Percentiles rank a stretch among this genome's conserved stretches.
Conservation (phyloP, 2,113 vertebrate species). For the Corapipo altera region DNA sequence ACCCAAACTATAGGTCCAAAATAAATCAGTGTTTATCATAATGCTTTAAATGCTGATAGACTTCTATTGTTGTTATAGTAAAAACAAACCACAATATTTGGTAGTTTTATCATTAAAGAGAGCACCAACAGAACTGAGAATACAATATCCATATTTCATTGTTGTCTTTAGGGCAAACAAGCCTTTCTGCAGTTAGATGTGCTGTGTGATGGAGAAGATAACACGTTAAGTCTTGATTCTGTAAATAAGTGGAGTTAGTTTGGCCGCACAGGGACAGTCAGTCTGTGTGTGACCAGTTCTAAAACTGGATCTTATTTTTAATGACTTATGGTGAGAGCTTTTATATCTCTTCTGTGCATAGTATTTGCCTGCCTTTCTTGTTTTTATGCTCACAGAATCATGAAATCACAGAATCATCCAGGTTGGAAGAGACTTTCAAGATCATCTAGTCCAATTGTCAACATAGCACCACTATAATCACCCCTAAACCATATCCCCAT, state of each 20-base stretch:
- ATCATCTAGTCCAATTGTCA: not conserved
- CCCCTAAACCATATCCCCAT: not conserved
- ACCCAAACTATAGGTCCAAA: not conserved
- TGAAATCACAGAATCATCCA: not conserved
- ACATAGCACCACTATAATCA: not conserved
- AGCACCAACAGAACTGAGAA: not conserved
- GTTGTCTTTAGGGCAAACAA: not conserved
- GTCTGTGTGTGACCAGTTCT: not conserved
- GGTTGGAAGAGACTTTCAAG: not conserved
- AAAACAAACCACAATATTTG: not conserved
- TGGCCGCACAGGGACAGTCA: not conserved
- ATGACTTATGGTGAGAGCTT: not conserved
- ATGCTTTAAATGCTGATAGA: not conserved
- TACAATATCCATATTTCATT: not conserved
- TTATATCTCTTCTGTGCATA: not conserved
- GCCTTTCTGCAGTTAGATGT: not conserved
- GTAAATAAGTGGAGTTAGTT: not conserved
- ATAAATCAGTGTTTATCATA: not conserved
- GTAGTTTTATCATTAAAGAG: not conserved
- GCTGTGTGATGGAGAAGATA: not conserved
- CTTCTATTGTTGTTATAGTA: not conserved
- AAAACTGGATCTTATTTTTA: not conserved
- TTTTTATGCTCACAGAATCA: not conserved
- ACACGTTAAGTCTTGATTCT: not conserved
- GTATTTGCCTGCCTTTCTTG: not conserved